Evolutionary conservation across 2,797 vertebrate genomes (phyloP), one percentile per base, ranked within the genome.

Genomic region (Acrossocheilus wenchowensis): DNA sequence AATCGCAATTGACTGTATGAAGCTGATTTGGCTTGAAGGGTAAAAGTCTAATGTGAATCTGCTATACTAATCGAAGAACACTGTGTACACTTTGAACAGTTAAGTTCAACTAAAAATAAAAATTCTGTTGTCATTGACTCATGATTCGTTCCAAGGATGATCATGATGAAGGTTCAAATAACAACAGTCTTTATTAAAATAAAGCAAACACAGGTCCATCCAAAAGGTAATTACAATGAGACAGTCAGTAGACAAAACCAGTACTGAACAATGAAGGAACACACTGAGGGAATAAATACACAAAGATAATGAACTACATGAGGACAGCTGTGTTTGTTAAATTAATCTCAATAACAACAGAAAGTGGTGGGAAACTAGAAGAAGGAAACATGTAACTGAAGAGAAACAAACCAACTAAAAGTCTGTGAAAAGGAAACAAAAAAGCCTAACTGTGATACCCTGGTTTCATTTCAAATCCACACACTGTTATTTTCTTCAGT

Each of bases 21-120:
- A 75, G 54, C 26, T 30, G 39, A 83, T 83, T 73, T 60, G 26
- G 71, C 71, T 34, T 26, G 30, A 83, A 75, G 17, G 69, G 36
- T 14, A 52, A 34, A 7, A n/a, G 9, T 26, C 3, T 57, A 4
- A 57, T 57, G 19, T 71, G n/a, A 60, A 73, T 72, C 17, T 52
- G n/a, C 50, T 8, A 1, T 57, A 54, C 0, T 8, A 12, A 60
- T 50, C 17, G 34, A 57, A 14, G 36, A 57, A 72, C 15, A 43
- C 34, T 36, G 3, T 57, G 45, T 39, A 9, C 21, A 36, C 21
- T 71, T 36, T 39, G 39, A 57, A 72, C 48, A 72, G 36, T 78
- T 23, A 54, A 36, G 30, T 77, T 77, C 30, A 54, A 50, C 19
- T 30, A 54, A 54, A 77, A 52, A 52, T 6, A 9, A 12, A 52